Evolutionary conservation across 92 coral and sea anemone genomes (phyloP), one percentile per base, ranked within the genome.

Genomic region (Montipora capitata): DNA sequence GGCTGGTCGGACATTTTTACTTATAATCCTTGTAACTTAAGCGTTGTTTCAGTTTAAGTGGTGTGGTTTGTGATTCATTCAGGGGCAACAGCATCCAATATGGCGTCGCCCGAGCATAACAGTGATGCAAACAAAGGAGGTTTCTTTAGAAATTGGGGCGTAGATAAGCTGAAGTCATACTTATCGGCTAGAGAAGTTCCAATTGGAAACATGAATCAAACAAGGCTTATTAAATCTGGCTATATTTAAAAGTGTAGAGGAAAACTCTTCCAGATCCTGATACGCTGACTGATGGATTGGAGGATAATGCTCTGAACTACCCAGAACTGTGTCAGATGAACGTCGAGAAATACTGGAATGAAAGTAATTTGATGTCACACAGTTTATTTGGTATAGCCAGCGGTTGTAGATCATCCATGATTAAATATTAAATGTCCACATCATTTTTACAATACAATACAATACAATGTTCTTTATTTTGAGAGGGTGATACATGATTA

Each of bases 261-360:
- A 71, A 71, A 71, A 71, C 54, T 48, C 81, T 74, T 73, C 88
- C 88, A 35, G 72, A 73, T 62, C 82, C 88, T 35, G 88, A 73
- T 27, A 84, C 78, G 45, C 3, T 70, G 41, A 10, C 20, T 10
- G 52, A 68, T 1, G 87, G 87, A 20, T 82, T 78, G 87, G 67
- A 82, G 79, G 77, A 43, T 12, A 72, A 17, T 72, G 57, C 77
- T 12, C 11, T 17, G 27, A 72, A 43, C 58, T 72, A 13, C 57
- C 56, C 77, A 16, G 57, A 41, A 10, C 44, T 72, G 59, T 43
- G 51, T 16, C 81, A 76, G 68, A 76, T 76, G 20, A 35, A 76
- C 42, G 81, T 52, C 16, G 81, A 76, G 62, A 73, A 73, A 17
- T 73, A 73, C 61, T 73, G 62, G 62, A 39, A 73, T 73, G 78